Evolutionary conservation across 2,113 vertebrate genomes (phyloP), one percentile per base, ranked within the genome.

Genomic region (Acinonyx jubatus): DNA sequence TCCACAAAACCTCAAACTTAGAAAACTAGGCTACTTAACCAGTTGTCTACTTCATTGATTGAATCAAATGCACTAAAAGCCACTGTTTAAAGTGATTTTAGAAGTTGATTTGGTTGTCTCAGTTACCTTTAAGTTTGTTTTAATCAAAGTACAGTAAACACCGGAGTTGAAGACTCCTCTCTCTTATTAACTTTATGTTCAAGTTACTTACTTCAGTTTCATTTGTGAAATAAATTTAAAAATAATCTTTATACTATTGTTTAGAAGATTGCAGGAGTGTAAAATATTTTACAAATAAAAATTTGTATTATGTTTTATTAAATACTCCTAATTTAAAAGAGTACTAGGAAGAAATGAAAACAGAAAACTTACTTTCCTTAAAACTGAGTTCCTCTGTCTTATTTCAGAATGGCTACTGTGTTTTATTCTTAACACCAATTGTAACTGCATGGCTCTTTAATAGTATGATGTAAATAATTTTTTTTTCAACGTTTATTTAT

Each of bases 301-400:
- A 41, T n/a, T 15, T 88, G 4, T 93, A 29, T 74, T 96, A 25
- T 86, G 71, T 36, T 94, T 89, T 92, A 61, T 81, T 89, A 90
- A 94, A 50, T 61, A 29, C 36, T 33, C 66, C 21, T 92, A 66
- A 92, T 84, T 78, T 89, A 21, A 79, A 66, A 84, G 45, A 68
- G 19, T 86, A 69, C 3, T 55, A 61, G 27, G n/a, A 41, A 80
- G 33, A 86, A 89, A 85, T 66, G 16, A 41, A 96, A 93, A 91
- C 33, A 4, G 31, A 92, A 95, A 90, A 52, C 14, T 69, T 45
- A 29, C 29, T 92, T 89, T 94, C 66, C 29, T 71, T 89, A 31
- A 85, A 80, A 61, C 11, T 91, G 68, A 68, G 31, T 87, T 87
- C 23, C 11, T 88, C 5, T 36, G 18, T 86, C 31, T 36, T 73